Conservation (phyloP, 2,888 invertebrate genomes). For the Bombyx huttoni region DNA sequence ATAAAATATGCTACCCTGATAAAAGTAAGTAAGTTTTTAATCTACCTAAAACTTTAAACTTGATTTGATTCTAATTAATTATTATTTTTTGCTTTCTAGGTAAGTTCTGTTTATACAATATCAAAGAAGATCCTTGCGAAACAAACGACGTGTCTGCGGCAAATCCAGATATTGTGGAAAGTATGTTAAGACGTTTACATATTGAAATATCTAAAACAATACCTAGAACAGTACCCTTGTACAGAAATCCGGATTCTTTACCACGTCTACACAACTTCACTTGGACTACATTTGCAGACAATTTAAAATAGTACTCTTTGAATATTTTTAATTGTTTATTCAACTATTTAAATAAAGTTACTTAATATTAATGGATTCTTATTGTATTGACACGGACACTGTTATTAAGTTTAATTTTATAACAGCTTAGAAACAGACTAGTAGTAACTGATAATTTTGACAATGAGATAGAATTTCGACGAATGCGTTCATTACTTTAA, state of each 20-base stretch:
- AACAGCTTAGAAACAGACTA: too few relatives aligned
- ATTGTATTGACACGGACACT: too few relatives aligned
- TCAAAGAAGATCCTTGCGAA: slow-evolving; percentile 51
- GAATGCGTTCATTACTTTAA: too few relatives aligned
- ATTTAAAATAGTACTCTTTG: slow-evolving; percentile 10
- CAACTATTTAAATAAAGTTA: too few relatives aligned
- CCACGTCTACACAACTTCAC: slow-evolving; percentile 42
- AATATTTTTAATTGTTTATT: background rate
- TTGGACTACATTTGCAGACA: slow-evolving; percentile 39
- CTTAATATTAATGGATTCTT: too few relatives aligned
- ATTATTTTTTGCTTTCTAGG: slow-evolving; percentile 21
- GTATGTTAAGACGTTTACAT: slow-evolving; percentile 20
- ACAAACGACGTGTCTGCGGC: slow-evolving; percentile 27
- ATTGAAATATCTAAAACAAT: slow-evolving; percentile 28
- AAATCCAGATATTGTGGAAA: slow-evolving; percentile 27
- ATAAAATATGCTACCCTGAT: slow-evolving; percentile 28
- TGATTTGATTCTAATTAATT: background rate
- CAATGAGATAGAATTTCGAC: too few relatives aligned
- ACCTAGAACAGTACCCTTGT: slow-evolving; percentile 27
- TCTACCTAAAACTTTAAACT: background rate
- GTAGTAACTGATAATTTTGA: too few relatives aligned
- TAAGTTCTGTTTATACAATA: slow-evolving; percentile 40
- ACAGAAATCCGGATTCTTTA: slow-evolving; percentile 31
- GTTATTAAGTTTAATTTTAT: too few relatives aligned
- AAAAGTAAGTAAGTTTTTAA: slow-evolving; percentile 23